phyloP scores from a whole-genome alignment of 2,888 invertebrate genomes.

The Tholera decimalis region DNA sequence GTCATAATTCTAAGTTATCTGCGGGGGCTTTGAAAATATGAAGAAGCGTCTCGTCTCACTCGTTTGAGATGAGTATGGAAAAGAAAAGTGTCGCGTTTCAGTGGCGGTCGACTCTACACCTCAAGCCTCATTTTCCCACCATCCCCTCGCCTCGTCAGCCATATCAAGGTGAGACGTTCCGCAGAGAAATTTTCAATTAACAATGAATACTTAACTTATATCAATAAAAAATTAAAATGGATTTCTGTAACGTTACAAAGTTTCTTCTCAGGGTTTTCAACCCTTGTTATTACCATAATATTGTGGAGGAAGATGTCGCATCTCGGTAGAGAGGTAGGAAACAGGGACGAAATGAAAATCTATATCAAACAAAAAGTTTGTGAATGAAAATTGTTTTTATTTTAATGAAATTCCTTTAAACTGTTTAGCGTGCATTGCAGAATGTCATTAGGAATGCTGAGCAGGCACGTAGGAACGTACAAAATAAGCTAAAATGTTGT shows the following conservation, averaged over 20 bases:
- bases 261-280: slow-evolving; percentile 12
- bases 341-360: slow-evolving; percentile 6
- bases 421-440: background rate
- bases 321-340: background rate
- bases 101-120: slow-evolving; percentile 39
- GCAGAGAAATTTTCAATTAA: slow-evolving; percentile 36
- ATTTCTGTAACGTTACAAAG: slow-evolving; percentile 22
- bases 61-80: slow-evolving; percentile 59
- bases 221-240: slow-evolving; percentile 41
- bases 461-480: slow-evolving; percentile 28
- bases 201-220: slow-evolving; percentile 31
- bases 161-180: slow-evolving; percentile 9
- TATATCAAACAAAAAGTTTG: background rate
- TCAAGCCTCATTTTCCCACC: too few species aligned
- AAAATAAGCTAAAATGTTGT: slow-evolving; percentile 40
- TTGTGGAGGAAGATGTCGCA: background rate
- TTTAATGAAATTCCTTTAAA: background rate
- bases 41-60: slow-evolving; percentile 57
- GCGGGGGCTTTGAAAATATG: slow-evolving; percentile 62
- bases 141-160: slow-evolving; percentile 4
- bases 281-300: slow-evolving; percentile 20
- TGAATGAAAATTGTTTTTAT: slow-evolving; percentile 13
- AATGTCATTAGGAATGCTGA: slow-evolving; percentile 39
- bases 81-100: slow-evolving; percentile 67
- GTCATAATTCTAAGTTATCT: slow-evolving; percentile 77